phyloP scores from a whole-genome alignment of 2,888 invertebrate species.

The Myopa testacea region DNA sequence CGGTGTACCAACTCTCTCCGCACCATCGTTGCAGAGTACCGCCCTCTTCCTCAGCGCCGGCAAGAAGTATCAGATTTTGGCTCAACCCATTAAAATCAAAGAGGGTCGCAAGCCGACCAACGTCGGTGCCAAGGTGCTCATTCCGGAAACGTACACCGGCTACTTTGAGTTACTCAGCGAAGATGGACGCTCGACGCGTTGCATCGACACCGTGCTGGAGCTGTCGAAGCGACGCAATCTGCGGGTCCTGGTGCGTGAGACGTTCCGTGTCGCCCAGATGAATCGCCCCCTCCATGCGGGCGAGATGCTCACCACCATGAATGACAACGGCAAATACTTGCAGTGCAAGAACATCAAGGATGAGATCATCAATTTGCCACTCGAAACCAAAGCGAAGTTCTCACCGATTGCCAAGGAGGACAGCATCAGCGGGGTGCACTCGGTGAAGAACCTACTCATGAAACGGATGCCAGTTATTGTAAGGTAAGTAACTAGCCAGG shows the following conservation, averaged over 20 bases:
- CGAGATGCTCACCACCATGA: conserved; percentile 83
- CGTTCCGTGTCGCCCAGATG: conserved; percentile 67
- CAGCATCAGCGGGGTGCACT: conserved; percentile 94
- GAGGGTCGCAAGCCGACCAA: conserved; percentile 86
- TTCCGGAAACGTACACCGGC: conserved; percentile 90
- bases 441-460: conserved; percentile 86
- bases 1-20: conserved; percentile 88
- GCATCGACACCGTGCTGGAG: conserved; percentile 89
- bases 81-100: conserved; percentile 90
- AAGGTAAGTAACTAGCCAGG: conserved; percentile 67
- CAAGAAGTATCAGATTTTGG: conserved; percentile 86
- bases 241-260: conserved; percentile 68
- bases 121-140: conserved; percentile 82
- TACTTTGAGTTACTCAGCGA: conserved; percentile 95
- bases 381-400: conserved; percentile 91
- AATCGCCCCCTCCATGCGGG: conserved; percentile 80
- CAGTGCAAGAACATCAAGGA: conserved; percentile 89
- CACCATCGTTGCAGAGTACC: conserved; percentile 87
- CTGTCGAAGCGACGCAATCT: conserved; percentile 77
- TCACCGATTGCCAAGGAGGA: conserved; percentile 93
- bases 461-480: conserved; percentile 94
- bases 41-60: conserved; percentile 88
- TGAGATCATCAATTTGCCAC: conserved; percentile 82
- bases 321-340: conserved; percentile 81
- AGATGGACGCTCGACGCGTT: conserved; percentile 90